Evolutionary conservation across 2,888 invertebrate species (phyloP).

Genomic region (Drosophila neotestacea): DNA sequence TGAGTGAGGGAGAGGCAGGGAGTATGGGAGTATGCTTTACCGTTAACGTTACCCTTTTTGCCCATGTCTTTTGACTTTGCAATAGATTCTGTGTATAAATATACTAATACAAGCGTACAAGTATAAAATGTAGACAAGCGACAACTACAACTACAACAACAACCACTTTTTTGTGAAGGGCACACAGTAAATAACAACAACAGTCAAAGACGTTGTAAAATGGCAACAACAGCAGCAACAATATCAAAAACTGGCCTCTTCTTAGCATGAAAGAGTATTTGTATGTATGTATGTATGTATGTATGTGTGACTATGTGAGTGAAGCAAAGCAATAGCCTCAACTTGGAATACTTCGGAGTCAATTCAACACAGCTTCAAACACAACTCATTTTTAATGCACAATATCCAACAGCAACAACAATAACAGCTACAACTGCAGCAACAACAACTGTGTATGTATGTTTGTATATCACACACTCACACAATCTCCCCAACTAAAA

Average conservation of each 20-base stretch:
- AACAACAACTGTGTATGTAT: conserved; percentile 5
- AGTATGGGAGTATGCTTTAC: conserved; percentile 49
- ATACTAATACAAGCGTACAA: conserved; percentile 7
- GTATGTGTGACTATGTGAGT: conserved; percentile 5
- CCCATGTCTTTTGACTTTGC: conserved; percentile 27
- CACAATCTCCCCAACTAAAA: conserved; percentile 32
- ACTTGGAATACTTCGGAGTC: conserved; percentile 54
- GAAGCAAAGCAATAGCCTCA: conserved; percentile 19
- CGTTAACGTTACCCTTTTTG: conserved; percentile 45
- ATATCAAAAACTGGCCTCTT: conserved; percentile 39
- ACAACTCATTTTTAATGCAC: conserved; percentile 68
- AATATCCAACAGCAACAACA: conserved; percentile 38
- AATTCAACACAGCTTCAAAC: conserved; percentile 54
- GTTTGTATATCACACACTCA: conserved; percentile 7
- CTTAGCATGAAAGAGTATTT: conserved; percentile 1
- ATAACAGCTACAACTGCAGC: conserved; percentile 25
- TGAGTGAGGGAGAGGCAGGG: conserved; percentile 11
- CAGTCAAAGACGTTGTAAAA: conserved; percentile 47
- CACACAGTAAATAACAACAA: conserved; percentile 25
- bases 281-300: neutral
- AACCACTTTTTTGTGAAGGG: conserved; percentile 55
- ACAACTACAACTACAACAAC: conserved; percentile 18
- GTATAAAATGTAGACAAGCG: conserved; percentile 41
- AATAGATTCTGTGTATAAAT: conserved; percentile 48
- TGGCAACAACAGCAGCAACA: conserved; percentile 46